Evolutionary conservation across 2,797 vertebrate species (phyloP).

Genomic region (Champsocephalus esox): DNA sequence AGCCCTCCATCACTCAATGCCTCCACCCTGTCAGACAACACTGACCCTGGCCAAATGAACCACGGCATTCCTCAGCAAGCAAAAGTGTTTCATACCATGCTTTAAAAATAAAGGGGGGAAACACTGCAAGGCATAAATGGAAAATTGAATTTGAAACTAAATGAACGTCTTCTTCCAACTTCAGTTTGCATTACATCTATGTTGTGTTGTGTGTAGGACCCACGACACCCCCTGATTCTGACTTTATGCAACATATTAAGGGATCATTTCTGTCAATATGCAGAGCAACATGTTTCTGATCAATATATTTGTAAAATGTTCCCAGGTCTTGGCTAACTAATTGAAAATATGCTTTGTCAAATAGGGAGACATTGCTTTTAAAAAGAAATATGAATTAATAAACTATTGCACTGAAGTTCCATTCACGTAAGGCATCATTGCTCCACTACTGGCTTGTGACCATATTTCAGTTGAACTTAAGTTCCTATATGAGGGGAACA

Average conservation of each 20-base stretch:
- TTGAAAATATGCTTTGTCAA: no score
- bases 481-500: no score
- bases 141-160: not conserved
- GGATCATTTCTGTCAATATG: not conserved
- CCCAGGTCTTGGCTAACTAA: no score
- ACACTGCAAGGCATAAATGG: not conserved
- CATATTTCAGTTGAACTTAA: no score
- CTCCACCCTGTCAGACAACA: conserved; percentile 41
- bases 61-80: conserved; percentile 27
- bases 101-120: not conserved
- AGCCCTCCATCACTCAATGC: conserved; percentile 46
- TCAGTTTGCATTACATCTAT: not conserved
- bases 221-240: not conserved
- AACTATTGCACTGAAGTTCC: no score
- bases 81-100: not conserved
- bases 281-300: not conserved
- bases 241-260: no score
- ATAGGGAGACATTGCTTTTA: no score
- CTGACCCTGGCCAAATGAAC: conserved; percentile 29
- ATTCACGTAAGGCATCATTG: no score
- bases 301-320: not conserved
- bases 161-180: not conserved
- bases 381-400: no score
- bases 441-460: no score
- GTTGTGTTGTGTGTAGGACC: not conserved